phyloP scores from a whole-genome alignment of 2,113 vertebrate genomes.

The Ardeotis arabs region DNA sequence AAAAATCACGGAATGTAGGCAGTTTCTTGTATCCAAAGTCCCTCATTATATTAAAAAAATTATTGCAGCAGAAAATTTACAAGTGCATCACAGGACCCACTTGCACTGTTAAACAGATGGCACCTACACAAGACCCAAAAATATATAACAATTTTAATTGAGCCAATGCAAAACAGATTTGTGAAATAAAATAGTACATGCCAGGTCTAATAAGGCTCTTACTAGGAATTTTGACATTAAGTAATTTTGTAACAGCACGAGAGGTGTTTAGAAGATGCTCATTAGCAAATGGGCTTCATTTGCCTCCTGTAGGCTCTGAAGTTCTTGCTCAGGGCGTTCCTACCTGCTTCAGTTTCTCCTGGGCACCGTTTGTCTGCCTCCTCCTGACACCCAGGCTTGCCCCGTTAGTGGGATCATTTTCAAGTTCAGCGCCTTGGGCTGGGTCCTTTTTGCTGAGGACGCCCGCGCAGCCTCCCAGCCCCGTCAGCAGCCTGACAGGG shows the following conservation, averaged over 20 bases:
- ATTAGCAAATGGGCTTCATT: not conserved
- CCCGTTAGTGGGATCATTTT: not conserved
- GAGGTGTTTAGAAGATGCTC: slow-evolving; percentile 10
- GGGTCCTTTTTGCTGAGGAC: not conserved
- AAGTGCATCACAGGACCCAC: slow-evolving; percentile 40
- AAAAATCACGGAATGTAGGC: not conserved
- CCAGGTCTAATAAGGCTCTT: slow-evolving; percentile 54
- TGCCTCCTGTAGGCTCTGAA: not conserved
- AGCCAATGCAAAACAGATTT: slow-evolving; percentile 69
- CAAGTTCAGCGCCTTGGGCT: not conserved
- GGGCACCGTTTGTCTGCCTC: not conserved
- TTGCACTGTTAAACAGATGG: slow-evolving; percentile 61
- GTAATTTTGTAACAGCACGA: not conserved
- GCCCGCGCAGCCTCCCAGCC: not conserved
- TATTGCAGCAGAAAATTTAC: slow-evolving; percentile 40
- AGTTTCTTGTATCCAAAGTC: not conserved
- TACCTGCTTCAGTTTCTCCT: not conserved
- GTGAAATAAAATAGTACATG: slow-evolving; percentile 59
- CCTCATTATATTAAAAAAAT: slow-evolving; percentile 32
- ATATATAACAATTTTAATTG: slow-evolving; percentile 69
- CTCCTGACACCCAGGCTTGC: not conserved
- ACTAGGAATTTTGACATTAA: slow-evolving; percentile 9
- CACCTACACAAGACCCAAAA: slow-evolving; percentile 63
- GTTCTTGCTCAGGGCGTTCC: not conserved
- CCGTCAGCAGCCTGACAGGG: not conserved